Evolutionary conservation across 2,113 vertebrate species (phyloP).

Genomic region (Cebus imitator): DNA sequence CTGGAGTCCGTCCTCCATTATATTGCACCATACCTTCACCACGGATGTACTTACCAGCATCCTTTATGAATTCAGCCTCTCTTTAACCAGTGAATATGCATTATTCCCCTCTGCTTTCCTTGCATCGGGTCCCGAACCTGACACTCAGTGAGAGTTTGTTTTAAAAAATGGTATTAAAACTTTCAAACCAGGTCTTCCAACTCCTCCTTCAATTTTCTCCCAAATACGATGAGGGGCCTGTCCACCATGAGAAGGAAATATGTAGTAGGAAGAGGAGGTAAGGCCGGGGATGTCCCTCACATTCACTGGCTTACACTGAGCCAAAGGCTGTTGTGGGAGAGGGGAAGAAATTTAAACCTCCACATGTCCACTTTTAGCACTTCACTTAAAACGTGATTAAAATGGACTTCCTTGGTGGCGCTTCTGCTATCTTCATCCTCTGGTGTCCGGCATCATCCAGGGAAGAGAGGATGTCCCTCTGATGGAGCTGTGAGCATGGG

Average conservation of each 20-base stretch:
- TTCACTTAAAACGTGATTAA: not conserved
- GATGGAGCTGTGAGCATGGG: fast-evolving
- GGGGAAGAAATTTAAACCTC: not conserved
- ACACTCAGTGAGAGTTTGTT: not conserved
- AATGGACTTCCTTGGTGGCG: not conserved
- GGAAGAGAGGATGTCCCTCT: not conserved
- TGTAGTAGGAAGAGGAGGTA: not conserved
- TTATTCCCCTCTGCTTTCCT: not conserved
- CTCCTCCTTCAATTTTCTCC: not conserved
- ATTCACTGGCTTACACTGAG: not conserved
- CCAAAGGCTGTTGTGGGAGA: not conserved
- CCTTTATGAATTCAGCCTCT: not conserved
- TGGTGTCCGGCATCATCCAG: fast-evolving
- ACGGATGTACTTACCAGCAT: not conserved
- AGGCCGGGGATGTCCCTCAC: fast-evolving
- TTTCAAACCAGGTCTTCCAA: not conserved
- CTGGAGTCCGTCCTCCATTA: not conserved
- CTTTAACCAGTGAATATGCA: not conserved
- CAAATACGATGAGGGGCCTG: not conserved
- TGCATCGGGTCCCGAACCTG: not conserved
- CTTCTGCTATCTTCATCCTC: not conserved
- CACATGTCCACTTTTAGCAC: not conserved
- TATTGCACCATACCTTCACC: not conserved
- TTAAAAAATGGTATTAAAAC: not conserved
- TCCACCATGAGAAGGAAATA: not conserved